Evolutionary conservation across 2,797 vertebrate genomes (phyloP).

Genomic region (Rhynchonycteris naso): DNA sequence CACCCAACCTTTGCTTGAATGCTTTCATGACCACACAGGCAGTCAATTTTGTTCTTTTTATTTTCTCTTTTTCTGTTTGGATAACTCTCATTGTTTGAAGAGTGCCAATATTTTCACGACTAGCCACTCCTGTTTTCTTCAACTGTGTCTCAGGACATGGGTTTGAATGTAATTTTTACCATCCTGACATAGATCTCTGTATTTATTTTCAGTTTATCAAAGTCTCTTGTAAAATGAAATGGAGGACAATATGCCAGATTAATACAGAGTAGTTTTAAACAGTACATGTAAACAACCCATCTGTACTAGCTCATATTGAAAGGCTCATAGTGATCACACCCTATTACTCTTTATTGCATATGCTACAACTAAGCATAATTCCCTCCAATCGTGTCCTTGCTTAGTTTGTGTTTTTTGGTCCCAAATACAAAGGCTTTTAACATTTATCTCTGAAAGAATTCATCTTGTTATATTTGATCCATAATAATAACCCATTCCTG

Average conservation of each 20-base stretch:
- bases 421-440: constrained; percentile 30
- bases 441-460: background rate
- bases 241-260: background rate
- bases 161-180: background rate
- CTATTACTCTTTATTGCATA: background rate
- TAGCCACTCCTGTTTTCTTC: background rate
- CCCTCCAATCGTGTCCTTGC: background rate
- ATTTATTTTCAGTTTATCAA: constrained; percentile 40
- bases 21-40: background rate
- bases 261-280: background rate
- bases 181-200: background rate
- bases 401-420: constrained; percentile 13
- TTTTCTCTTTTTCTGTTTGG: background rate
- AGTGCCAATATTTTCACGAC: background rate
- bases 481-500: background rate
- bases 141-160: background rate
- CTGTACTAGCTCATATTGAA: background rate
- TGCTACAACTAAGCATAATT: background rate
- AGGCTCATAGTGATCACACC: background rate
- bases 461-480: constrained; percentile 14
- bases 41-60: background rate
- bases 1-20: constrained; percentile 4
- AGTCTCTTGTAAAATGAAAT: constrained; percentile 5
- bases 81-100: background rate
- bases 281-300: background rate